These are phyloP conservation scores for Morpho deidamia DNA, from an alignment of 2,888 invertebrate species.

Conservation along the genomic window DNA sequence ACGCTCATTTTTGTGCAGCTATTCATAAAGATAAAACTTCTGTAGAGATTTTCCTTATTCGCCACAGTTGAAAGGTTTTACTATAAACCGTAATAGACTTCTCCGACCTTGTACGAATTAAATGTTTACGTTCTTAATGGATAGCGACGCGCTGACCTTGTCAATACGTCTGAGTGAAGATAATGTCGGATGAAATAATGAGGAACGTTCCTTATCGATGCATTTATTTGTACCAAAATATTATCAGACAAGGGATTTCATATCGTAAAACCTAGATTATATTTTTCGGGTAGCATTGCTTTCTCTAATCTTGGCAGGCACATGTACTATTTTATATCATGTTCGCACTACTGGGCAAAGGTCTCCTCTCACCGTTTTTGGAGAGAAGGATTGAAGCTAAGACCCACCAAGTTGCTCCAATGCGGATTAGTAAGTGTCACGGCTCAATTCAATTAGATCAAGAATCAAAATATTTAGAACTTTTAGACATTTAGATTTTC, in stretches of 20 bases:
- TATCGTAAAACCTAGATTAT: neutral
- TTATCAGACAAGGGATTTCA: neutral
- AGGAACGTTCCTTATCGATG: neutral
- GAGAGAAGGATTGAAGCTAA: too few species aligned
- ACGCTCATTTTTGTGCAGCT: constrained; percentile 3
- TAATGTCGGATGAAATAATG: constrained; percentile 45
- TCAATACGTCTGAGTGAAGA: constrained; percentile 41
- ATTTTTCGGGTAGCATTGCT: neutral
- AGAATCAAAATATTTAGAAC: too few species aligned
- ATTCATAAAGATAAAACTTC: too few species aligned
- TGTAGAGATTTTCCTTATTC: constrained; percentile 13
- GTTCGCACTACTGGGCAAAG: too few species aligned
- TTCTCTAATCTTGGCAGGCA: too few species aligned
- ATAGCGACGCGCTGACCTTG: constrained; percentile 44
- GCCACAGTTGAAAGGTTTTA: constrained; percentile 20
- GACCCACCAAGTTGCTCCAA: too few species aligned
- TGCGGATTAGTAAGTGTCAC: too few species aligned
- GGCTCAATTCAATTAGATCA: too few species aligned
- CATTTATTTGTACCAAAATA: neutral
- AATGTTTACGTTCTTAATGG: constrained; percentile 29
- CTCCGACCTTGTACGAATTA: constrained; percentile 31
- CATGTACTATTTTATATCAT: too few species aligned
- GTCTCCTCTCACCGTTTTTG: too few species aligned
- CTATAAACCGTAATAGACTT: constrained; percentile 23
- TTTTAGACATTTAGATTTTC: too few species aligned